Conservation (phyloP, 2,797 vertebrate genomes). For the Gymnocypris eckloni region DNA sequence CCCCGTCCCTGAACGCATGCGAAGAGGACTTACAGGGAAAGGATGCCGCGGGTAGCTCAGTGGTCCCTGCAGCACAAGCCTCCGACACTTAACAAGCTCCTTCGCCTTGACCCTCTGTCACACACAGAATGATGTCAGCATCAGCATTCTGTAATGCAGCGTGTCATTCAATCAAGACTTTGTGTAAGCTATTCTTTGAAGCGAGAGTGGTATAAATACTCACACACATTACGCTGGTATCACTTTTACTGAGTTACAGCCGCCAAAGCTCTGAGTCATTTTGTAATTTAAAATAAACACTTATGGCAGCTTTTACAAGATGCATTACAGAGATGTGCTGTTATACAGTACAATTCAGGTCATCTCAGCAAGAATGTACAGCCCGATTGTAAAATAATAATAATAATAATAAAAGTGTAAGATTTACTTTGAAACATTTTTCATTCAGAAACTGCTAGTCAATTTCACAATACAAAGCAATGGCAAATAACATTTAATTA, state of each 20-base stretch:
- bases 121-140: constrained; percentile 49
- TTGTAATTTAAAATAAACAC: constrained; percentile 57
- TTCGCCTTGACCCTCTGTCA: constrained; percentile 74
- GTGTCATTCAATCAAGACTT: constrained; percentile 62
- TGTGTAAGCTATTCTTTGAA: constrained; percentile 63
- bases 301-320: constrained; percentile 54
- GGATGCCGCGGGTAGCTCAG: constrained; percentile 75
- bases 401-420: too few species aligned
- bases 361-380: background rate
- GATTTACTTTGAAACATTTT: too few species aligned
- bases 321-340: constrained; percentile 23
- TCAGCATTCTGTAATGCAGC: constrained; percentile 54
- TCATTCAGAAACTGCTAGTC: too few species aligned
- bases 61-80: constrained; percentile 79
- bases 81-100: constrained; percentile 80
- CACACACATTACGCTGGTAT: constrained; percentile 50
- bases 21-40: constrained; percentile 29
- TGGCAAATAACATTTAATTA: too few species aligned
- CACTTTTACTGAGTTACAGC: constrained; percentile 48
- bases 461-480: too few species aligned
- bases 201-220: constrained; percentile 57
- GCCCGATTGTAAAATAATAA: background rate
- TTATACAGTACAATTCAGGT: background rate
- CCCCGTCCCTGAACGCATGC: constrained; percentile 57
- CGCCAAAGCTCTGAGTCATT: constrained; percentile 58